Percentiles rank a stretch among this genome's conserved stretches.
Conservation (phyloP, 2,113 vertebrate species). For the Cervus canadensis region DNA sequence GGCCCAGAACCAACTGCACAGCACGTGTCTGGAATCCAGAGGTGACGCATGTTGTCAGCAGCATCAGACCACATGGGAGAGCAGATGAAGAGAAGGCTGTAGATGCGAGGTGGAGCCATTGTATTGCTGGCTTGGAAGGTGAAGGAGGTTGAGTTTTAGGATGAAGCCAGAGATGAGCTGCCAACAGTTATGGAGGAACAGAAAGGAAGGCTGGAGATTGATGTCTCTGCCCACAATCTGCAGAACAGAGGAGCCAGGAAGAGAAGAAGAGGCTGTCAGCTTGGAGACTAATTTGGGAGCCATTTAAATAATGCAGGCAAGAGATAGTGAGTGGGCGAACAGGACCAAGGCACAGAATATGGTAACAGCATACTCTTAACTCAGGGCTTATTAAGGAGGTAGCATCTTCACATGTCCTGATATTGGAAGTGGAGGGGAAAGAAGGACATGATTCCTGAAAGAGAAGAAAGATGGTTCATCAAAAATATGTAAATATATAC, state of each 20-base stretch:
- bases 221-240: not conserved
- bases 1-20: not conserved
- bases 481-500: not conserved
- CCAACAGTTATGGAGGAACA: not conserved
- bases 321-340: not conserved
- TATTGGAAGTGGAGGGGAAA: not conserved
- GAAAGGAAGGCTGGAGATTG: not conserved
- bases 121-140: not conserved
- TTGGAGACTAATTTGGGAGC: not conserved
- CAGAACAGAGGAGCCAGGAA: not conserved
- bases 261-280: not conserved
- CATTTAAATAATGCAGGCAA: not conserved
- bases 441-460: not conserved
- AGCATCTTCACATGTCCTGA: not conserved
- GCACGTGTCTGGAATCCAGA: not conserved
- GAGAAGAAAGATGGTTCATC: not conserved
- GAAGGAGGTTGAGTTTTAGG: not conserved
- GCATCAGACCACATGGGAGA: not conserved
- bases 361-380: not conserved
- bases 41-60: not conserved
- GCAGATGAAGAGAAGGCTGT: not conserved
- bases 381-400: not conserved
- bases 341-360: not conserved
- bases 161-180: not conserved
- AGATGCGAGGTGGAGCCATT: not conserved